These are phyloP conservation scores for Mionectes olivaceus DNA, from an alignment of 2,797 vertebrate species.

Conservation along the genomic window DNA sequence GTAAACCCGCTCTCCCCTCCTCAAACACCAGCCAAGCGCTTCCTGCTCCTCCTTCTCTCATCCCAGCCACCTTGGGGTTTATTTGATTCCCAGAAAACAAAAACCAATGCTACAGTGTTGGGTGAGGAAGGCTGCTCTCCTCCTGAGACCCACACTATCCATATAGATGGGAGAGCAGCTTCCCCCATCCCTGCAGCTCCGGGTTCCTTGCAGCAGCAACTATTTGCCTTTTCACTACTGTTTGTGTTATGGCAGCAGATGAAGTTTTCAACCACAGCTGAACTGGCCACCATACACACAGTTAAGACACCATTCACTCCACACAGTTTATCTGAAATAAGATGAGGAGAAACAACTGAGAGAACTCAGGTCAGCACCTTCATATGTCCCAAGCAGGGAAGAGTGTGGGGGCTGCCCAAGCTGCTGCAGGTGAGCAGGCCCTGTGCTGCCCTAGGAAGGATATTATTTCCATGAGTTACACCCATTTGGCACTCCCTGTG, in stretches of 20 bases:
- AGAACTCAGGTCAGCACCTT: background rate
- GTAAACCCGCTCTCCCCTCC: background rate
- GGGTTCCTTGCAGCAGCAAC: background rate
- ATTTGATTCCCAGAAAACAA: background rate
- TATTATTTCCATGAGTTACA: background rate
- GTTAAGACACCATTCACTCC: background rate
- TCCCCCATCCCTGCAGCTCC: background rate
- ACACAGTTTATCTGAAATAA: background rate
- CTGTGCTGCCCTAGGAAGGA: fast-evolving
- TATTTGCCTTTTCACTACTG: background rate
- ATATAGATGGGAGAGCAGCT: background rate
- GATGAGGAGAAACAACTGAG: background rate
- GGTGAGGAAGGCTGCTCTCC: background rate
- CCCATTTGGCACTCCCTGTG: background rate
- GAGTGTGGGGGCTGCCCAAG: background rate
- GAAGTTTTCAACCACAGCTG: background rate
- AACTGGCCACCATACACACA: background rate
- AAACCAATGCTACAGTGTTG: background rate
- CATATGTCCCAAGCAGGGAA: background rate
- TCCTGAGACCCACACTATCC: background rate
- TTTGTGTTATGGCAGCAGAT: background rate
- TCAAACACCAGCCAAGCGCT: fast-evolving
- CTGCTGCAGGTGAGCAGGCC: background rate
- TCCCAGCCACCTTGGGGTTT: background rate
- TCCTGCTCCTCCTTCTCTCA: background rate